A percentile compares a stretch with the other conserved stretches of the same genome.
phyloP scores from a whole-genome alignment of 2,113 vertebrate species.

The Oxyruncus cristatus region DNA sequence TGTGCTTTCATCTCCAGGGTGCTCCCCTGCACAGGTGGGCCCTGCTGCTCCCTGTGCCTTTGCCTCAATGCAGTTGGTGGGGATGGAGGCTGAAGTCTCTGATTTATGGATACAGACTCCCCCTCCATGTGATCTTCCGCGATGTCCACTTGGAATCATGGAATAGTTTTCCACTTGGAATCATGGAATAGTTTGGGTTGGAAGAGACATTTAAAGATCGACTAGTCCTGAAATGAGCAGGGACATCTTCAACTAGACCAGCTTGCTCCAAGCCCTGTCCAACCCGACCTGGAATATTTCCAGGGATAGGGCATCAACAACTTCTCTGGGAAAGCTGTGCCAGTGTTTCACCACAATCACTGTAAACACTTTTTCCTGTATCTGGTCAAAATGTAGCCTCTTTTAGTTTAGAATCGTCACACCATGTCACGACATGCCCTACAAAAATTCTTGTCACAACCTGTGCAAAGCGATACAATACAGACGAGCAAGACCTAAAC shows the following conservation, averaged over 20 bases:
- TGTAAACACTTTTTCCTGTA: background rate
- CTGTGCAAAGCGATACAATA: background rate
- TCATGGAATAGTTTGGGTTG: background rate
- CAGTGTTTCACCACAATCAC: fast-evolving
- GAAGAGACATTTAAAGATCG: background rate
- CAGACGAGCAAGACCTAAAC: background rate
- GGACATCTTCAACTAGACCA: background rate
- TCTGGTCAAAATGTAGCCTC: background rate
- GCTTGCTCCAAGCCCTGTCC: fast-evolving
- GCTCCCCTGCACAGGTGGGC: background rate
- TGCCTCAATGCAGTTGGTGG: background rate
- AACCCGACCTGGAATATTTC: background rate
- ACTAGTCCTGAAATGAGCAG: background rate
- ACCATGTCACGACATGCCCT: background rate
- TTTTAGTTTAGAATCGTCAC: background rate
- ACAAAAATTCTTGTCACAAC: background rate
- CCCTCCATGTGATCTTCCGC: background rate
- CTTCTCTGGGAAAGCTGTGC: background rate
- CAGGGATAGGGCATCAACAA: background rate
- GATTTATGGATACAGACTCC: background rate
- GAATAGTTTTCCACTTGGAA: background rate
- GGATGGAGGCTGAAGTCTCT: background rate
- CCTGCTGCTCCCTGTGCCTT: background rate
- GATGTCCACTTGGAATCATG: background rate
- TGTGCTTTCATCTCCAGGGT: background rate